These are phyloP conservation scores for Alectoris magna DNA, from an alignment of 2,797 vertebrate species.

Conservation along the genomic window DNA sequence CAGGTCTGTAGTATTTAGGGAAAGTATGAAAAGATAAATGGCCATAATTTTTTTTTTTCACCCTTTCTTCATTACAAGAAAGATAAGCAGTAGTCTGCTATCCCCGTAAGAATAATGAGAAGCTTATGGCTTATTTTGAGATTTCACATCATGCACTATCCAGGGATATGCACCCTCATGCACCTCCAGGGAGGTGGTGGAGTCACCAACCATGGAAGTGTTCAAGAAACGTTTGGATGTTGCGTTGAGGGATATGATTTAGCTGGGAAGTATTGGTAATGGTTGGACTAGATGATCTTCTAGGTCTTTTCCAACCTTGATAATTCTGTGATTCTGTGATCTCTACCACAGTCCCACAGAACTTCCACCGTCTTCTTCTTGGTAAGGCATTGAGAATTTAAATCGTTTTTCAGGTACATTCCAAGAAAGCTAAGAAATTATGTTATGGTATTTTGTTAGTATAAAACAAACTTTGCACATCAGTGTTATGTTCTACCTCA, in stretches of 20 bases:
- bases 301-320: too few relatives aligned
- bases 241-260: too few relatives aligned
- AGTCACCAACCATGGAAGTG: too few relatives aligned
- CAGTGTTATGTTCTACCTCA: not conserved
- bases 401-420: not conserved
- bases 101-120: not conserved
- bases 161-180: too few relatives aligned
- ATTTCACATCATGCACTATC: not conserved
- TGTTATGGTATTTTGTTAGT: not conserved
- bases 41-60: not conserved
- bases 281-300: too few relatives aligned
- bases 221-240: too few relatives aligned
- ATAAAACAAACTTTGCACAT: not conserved
- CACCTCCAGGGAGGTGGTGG: too few relatives aligned
- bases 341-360: not conserved
- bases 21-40: not conserved
- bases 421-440: not conserved
- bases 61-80: not conserved
- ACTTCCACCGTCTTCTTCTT: not conserved
- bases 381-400: not conserved
- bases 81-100: not conserved
- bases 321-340: too few relatives aligned
- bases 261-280: too few relatives aligned
- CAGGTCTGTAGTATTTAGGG: not conserved
- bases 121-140: not conserved